Conservation (phyloP, 2,113 vertebrate species). For the Galbula dea region DNA sequence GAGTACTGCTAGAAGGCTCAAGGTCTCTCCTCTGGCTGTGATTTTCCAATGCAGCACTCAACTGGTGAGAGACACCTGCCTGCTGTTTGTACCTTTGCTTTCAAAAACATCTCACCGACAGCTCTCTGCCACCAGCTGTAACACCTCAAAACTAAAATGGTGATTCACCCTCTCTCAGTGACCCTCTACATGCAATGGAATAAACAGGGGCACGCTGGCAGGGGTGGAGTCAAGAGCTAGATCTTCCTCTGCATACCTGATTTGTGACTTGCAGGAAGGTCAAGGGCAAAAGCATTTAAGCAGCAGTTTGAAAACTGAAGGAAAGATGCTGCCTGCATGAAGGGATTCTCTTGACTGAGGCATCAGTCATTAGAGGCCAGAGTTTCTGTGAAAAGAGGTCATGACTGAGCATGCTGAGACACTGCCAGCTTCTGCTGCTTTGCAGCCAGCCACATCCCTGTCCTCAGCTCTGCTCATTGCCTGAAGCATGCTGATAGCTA, state of each 20-base stretch:
- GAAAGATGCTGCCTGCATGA: fast-evolving
- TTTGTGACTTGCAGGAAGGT: background rate
- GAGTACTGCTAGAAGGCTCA: background rate
- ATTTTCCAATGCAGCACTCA: background rate
- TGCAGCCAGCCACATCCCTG: background rate
- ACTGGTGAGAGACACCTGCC: background rate
- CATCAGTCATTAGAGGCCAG: background rate
- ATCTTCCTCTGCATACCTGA: background rate
- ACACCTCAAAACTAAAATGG: background rate
- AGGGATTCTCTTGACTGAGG: background rate
- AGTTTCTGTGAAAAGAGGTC: background rate
- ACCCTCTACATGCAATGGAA: background rate
- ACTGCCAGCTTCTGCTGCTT: background rate
- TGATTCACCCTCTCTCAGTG: background rate
- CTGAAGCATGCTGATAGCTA: background rate
- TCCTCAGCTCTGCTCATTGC: background rate
- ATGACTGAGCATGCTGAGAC: background rate
- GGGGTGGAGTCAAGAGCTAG: background rate
- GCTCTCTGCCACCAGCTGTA: background rate
- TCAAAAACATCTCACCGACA: background rate
- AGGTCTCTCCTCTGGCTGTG: background rate
- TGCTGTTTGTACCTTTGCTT: background rate
- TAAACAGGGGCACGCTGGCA: background rate
- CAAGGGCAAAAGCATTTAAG: background rate
- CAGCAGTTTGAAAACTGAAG: background rate